A percentile compares a stretch with the other conserved stretches of the same genome.
Conservation (phyloP, 2,888 invertebrate genomes). For the Bellardia pandia region DNA sequence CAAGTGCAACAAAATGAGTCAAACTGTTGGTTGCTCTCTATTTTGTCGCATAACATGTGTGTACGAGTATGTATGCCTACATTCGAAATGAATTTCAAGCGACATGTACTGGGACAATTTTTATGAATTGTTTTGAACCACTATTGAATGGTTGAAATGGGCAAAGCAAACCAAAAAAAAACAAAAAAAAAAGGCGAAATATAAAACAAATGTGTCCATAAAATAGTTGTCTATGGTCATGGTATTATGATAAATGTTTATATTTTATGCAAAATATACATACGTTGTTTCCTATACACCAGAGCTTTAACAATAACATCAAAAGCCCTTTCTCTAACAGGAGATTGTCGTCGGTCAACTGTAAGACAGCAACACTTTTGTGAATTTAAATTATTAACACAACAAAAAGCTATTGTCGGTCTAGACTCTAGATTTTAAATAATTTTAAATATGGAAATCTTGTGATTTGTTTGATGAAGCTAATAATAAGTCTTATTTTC, state of each 20-base stretch:
- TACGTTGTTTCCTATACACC: slow-evolving; percentile 2
- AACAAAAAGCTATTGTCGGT: no score
- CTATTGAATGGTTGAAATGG: slow-evolving; percentile 47
- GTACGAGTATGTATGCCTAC: neutral
- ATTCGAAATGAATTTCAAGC: slow-evolving; percentile 46
- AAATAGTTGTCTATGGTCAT: slow-evolving; percentile 55
- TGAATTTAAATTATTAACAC: slow-evolving; percentile 8
- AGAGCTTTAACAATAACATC: slow-evolving; percentile 34
- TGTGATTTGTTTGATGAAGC: no score
- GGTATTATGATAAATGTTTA: slow-evolving; percentile 69
- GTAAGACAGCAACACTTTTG: slow-evolving; percentile 51
- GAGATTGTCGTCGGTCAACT: slow-evolving; percentile 37
- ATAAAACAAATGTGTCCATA: slow-evolving; percentile 37
- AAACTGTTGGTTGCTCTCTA: slow-evolving; percentile 31
- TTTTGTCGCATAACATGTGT: neutral
- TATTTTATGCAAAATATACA: slow-evolving; percentile 66
- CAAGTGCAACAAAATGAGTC: slow-evolving; percentile 57
- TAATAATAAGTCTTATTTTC: no score
- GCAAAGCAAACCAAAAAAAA: neutral
- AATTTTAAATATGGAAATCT: neutral
- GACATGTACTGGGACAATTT: slow-evolving; percentile 50
- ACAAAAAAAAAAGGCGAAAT: slow-evolving; percentile 4
- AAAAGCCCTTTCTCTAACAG: slow-evolving; percentile 48
- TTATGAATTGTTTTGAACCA: slow-evolving; percentile 56
- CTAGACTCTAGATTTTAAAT: neutral